Percentiles rank a stretch among this genome's conserved stretches.
phyloP scores from a whole-genome alignment of 2,797 vertebrate genomes.

The Odontamblyopus lacepedii region DNA sequence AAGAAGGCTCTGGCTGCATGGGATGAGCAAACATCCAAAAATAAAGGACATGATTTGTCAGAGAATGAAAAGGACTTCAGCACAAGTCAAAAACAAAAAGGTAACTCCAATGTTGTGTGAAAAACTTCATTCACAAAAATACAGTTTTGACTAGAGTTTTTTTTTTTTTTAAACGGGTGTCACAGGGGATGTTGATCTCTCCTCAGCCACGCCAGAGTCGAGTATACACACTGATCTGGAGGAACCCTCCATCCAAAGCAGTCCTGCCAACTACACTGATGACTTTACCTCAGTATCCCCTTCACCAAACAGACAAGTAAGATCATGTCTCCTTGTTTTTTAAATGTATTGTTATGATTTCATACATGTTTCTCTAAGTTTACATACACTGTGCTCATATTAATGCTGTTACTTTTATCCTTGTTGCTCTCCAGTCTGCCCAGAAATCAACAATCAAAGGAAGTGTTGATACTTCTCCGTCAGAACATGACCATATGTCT shows the following conservation, averaged over 20 bases:
- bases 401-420: constrained; percentile 26
- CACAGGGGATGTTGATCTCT: constrained; percentile 77
- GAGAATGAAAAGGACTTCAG: constrained; percentile 67
- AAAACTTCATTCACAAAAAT: background rate
- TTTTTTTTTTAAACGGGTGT: constrained; percentile 63
- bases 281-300: constrained; percentile 78
- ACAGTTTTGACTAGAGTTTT: background rate
- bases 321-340: constrained; percentile 9
- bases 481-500: constrained; percentile 69
- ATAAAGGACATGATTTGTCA: constrained; percentile 37
- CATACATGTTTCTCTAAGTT: background rate
- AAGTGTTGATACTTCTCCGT: constrained; percentile 72
- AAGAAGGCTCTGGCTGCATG: constrained; percentile 90
- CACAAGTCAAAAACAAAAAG: constrained; percentile 63
- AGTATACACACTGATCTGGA: constrained; percentile 79
- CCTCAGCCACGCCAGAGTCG: constrained; percentile 72
- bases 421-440: constrained; percentile 35
- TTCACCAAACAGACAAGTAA: constrained; percentile 76
- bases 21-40: constrained; percentile 79
- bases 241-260: constrained; percentile 56
- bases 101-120: constrained; percentile 26
- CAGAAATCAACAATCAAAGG: constrained; percentile 83
- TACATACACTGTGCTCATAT: background rate
- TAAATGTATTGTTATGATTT: background rate
- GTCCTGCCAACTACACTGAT: constrained; percentile 77